These are phyloP conservation scores for Telmatochromis brachygnathus DNA, from an alignment of 2,113 vertebrate genomes.

Conservation along the genomic window DNA sequence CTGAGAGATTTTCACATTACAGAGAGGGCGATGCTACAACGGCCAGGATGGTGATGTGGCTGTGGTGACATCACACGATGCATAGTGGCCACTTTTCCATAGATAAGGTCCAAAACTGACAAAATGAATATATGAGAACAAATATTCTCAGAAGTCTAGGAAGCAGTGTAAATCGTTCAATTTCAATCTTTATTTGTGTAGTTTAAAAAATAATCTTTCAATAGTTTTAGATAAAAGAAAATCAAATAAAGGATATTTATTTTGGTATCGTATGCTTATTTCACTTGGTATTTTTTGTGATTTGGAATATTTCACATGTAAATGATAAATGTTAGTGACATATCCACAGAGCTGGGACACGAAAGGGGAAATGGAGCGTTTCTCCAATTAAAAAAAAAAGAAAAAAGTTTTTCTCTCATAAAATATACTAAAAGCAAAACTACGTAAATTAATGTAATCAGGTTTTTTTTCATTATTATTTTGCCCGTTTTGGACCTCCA, in stretches of 20 bases:
- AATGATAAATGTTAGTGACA: neutral
- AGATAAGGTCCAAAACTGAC: neutral
- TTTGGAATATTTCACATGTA: neutral
- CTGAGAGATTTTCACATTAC: neutral
- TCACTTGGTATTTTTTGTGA: neutral
- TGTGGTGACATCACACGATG: neutral
- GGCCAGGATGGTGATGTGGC: neutral
- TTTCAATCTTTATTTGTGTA: neutral
- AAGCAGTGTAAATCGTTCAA: neutral
- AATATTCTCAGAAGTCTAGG: rapidly evolving
- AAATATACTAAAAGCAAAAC: neutral
- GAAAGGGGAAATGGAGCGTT: neutral
- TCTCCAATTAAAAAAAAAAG: neutral
- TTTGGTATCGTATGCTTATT: neutral
- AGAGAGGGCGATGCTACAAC: neutral
- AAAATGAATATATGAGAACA: neutral
- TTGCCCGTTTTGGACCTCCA: neutral
- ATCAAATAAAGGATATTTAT: neutral
- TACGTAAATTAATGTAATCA: neutral
- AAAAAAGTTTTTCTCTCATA: neutral
- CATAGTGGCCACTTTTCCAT: neutral
- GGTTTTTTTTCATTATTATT: neutral
- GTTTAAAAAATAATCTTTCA: neutral
- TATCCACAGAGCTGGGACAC: neutral
- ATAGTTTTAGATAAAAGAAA: neutral